phyloP scores from a whole-genome alignment of 2,797 vertebrate genomes.

The Premnoplex brunnescens region DNA sequence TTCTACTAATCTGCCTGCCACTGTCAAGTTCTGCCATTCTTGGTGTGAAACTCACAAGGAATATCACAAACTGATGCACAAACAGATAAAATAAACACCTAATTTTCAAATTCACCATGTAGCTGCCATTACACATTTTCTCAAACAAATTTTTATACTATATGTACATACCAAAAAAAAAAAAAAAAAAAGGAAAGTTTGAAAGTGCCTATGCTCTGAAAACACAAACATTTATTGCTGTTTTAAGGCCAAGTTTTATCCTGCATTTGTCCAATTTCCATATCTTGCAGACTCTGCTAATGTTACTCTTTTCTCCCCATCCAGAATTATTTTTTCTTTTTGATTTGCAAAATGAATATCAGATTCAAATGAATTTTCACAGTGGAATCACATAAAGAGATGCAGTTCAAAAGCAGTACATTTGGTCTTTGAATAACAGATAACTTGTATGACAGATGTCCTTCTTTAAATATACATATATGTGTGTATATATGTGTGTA shows the following conservation, averaged over 20 bases:
- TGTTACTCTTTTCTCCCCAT: neutral
- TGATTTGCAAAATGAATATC: neutral
- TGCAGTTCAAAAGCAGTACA: neutral
- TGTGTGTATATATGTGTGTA: neutral
- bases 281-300: neutral
- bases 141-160: neutral
- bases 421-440: neutral
- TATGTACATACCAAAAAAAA: neutral
- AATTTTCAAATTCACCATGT: neutral
- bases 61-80: neutral
- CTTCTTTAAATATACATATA: neutral
- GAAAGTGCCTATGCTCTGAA: neutral
- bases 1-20: neutral
- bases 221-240: neutral
- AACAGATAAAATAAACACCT: neutral
- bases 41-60: neutral
- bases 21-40: neutral
- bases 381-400: neutral
- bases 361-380: neutral
- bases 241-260: neutral
- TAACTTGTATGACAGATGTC: neutral
- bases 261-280: neutral
- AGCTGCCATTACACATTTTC: neutral
- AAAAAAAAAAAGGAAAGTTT: neutral
- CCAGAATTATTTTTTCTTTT: neutral